A percentile compares a stretch with the other conserved stretches of the same genome.
Evolutionary conservation across 2,797 vertebrate genomes (phyloP).

Genomic region (Yasuhikotakia modesta): DNA sequence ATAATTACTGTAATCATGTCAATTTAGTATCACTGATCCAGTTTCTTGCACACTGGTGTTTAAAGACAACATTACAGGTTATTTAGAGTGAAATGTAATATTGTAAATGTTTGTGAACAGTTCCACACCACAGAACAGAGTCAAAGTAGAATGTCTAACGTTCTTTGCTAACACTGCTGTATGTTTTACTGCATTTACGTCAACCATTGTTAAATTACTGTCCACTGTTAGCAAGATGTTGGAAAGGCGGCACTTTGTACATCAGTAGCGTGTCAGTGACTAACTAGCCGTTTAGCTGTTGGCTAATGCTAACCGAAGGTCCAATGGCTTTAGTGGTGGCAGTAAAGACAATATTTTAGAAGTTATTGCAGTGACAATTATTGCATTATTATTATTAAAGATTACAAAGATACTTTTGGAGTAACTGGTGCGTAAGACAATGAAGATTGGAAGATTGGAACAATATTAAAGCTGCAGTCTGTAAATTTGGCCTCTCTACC

Average conservation of each 20-base stretch:
- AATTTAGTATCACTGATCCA: neutral
- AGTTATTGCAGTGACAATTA: neutral
- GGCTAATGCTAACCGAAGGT: neutral
- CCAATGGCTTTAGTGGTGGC: neutral
- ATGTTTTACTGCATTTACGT: neutral
- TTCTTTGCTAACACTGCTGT: neutral
- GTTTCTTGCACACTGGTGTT: neutral
- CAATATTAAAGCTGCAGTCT: too few species aligned
- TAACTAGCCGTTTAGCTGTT: neutral
- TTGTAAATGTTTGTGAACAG: neutral
- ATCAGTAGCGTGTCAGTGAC: neutral
- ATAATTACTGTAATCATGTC: too few species aligned
- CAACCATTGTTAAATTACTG: too few species aligned
- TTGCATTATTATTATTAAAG: too few species aligned
- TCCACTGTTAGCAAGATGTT: neutral
- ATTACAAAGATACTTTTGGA: too few species aligned
- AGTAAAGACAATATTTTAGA: neutral
- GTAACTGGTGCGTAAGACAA: too few species aligned
- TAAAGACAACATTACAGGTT: neutral
- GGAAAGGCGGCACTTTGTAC: too few species aligned
- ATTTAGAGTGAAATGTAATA: neutral
- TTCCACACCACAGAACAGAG: neutral
- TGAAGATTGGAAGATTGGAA: too few species aligned
- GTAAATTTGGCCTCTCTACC: too few species aligned
- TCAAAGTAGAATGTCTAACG: neutral